Conservation (phyloP, 2,888 invertebrate genomes). For the Syrphus vitripennis region DNA sequence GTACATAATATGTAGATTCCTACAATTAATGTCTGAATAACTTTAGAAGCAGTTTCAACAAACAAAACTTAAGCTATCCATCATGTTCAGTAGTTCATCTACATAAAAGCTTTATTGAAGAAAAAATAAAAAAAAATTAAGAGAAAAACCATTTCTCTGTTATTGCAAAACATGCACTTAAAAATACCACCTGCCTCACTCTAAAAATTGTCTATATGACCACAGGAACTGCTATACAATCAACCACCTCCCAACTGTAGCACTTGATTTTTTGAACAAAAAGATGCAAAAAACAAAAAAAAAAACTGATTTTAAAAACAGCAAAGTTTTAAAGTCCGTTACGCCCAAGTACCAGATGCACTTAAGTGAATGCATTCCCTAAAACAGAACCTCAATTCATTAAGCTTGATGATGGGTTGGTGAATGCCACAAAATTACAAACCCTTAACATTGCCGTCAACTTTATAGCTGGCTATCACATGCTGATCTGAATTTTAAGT, state of each 20-base stretch:
- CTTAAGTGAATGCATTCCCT: slow-evolving; percentile 64
- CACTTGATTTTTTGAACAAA: not conserved
- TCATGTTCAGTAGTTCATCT: slow-evolving; percentile 7
- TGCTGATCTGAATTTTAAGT: slow-evolving; percentile 59
- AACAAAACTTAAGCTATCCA: slow-evolving; percentile 1
- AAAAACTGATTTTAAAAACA: slow-evolving; percentile 15
- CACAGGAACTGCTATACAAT: not conserved
- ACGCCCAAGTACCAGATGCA: slow-evolving; percentile 61
- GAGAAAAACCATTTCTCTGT: not conserved
- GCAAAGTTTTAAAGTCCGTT: slow-evolving; percentile 48
- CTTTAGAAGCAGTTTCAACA: slow-evolving; percentile 2
- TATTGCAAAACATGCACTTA: slow-evolving; percentile 55
- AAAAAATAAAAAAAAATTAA: not conserved
- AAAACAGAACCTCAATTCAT: slow-evolving; percentile 68
- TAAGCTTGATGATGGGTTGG: slow-evolving; percentile 47
- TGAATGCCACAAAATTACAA: slow-evolving; percentile 48
- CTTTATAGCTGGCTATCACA: slow-evolving; percentile 30
- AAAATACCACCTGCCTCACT: not conserved
- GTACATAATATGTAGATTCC: not conserved
- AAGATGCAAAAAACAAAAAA: not conserved
- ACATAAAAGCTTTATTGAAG: not conserved
- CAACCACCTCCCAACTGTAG: not conserved
- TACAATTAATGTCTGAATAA: not conserved
- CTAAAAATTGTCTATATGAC: not conserved
- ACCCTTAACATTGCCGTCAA: slow-evolving; percentile 9